phyloP scores from a whole-genome alignment of 2,113 vertebrate genomes.

The Struthio camelus region DNA sequence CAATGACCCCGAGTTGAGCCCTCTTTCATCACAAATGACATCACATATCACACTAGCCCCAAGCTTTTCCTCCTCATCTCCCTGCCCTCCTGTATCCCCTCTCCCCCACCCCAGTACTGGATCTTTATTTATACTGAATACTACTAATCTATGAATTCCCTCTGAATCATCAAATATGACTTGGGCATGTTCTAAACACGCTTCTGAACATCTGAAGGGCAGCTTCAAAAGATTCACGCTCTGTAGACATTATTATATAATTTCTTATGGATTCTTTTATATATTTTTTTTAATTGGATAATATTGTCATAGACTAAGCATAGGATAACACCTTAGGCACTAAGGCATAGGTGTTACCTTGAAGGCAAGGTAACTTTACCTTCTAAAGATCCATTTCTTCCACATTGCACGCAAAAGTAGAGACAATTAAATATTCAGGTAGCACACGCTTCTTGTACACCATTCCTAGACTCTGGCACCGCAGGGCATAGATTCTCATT shows the following conservation, averaged over 20 bases:
- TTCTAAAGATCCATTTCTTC: neutral
- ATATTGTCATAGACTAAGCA: neutral
- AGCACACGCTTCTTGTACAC: neutral
- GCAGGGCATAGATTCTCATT: neutral
- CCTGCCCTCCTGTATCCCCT: neutral
- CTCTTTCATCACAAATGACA: neutral
- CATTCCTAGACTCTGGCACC: neutral
- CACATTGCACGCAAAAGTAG: neutral
- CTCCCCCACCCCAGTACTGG: neutral
- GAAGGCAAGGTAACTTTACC: neutral
- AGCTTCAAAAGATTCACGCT: neutral
- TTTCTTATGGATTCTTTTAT: neutral
- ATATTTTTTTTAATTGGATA: neutral
- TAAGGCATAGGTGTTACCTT: neutral
- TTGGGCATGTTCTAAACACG: neutral
- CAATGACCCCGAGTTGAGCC: neutral
- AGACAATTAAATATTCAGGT: neutral
- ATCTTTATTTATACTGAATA: neutral
- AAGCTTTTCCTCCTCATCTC: neutral
- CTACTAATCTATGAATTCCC: neutral
- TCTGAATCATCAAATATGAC: neutral
- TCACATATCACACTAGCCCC: neutral
- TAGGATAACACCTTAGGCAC: neutral
- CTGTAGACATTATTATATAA: neutral
- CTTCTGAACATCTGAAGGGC: neutral